Base-by-base conservation (phyloP, 2,113 vertebrate species). In the Nyctereutes procyonoides region DNA sequence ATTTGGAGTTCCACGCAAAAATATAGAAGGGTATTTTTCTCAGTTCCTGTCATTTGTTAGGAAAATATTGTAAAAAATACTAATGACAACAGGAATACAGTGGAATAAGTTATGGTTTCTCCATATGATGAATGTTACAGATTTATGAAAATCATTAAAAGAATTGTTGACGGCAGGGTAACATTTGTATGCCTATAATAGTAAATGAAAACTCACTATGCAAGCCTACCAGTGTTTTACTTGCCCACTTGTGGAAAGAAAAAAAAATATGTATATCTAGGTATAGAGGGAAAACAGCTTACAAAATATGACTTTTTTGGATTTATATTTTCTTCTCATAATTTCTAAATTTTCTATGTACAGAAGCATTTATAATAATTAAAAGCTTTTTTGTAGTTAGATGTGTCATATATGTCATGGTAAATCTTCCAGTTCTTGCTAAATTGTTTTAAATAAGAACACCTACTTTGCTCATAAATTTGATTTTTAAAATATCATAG, bases 101-200 rank as follows among this genome's bases (percentile, higher is more conserved):
- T 56, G 74, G 26, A 74, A n/a, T 69, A 32, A 69, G 19, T 82
- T 83, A 48, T 48, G 28, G 24, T 69, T 71, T 95, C n/a, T 71
- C 20, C 24, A 12, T 77, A 22, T 48, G 20, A 38, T 24, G 2
- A 88, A 38, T n/a, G 0, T 60, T 88, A 79, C 6, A 19, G 14
- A 74, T 81, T 97, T 80, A 35, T 67, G 60, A 85, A 88, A 95
- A 53, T 53, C 9, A 8, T 93, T 94, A 56, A 90, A 97, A 93
- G 77, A 55, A 74, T 62, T 69, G 22, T 91, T 58, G 19, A 84
- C 35, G 43, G 10, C 48, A 38, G 60, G 16, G 5, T 65, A 20
- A 28, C 38, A 65, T 89, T 92, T 92, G 4, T 67, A 38, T 95
- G 60, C 3, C 8, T 67, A 53, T 56, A 65, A 55, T 65, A 53